A percentile compares a stretch with the other conserved stretches of the same genome.
Conservation (phyloP, 2,888 invertebrate species). For the Dinocampus coccinellae region DNA sequence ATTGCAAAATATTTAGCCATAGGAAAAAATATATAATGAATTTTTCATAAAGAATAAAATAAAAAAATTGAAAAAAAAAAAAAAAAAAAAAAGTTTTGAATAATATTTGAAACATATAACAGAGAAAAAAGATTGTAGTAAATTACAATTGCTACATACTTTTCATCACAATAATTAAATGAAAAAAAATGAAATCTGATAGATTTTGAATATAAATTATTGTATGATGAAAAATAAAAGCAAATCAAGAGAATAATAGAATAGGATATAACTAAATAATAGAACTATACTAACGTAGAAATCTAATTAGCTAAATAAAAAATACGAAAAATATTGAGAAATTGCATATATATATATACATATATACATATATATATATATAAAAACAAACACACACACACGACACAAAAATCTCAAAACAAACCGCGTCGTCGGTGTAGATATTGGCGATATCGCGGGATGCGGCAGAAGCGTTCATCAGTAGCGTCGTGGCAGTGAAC, state of each 20-base stretch:
- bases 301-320: not conserved
- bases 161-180: not conserved
- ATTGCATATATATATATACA: not conserved
- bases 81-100: not conserved
- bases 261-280: constrained; percentile 9
- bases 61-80: too few relatives aligned
- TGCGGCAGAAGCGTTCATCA: constrained; percentile 75
- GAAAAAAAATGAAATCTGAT: too few relatives aligned
- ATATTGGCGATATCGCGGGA: constrained; percentile 68
- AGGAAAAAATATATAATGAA: not conserved
- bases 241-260: not conserved
- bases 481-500: constrained; percentile 76
- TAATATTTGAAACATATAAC: not conserved
- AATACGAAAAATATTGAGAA: not conserved
- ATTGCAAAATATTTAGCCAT: constrained; percentile 21
- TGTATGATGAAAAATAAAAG: not conserved
- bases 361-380: too few relatives aligned
- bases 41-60: not conserved
- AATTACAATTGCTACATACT: not conserved
- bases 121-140: not conserved
- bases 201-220: not conserved
- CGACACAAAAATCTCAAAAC: constrained; percentile 61
- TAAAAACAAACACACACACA: constrained; percentile 24
- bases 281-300: constrained; percentile 14
- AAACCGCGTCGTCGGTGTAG: constrained; percentile 66